A percentile compares a stretch with the other conserved stretches of the same genome.
These are phyloP conservation scores for Spilogale gracilis DNA, from an alignment of 2,113 vertebrate species.

Conservation along the genomic window DNA sequence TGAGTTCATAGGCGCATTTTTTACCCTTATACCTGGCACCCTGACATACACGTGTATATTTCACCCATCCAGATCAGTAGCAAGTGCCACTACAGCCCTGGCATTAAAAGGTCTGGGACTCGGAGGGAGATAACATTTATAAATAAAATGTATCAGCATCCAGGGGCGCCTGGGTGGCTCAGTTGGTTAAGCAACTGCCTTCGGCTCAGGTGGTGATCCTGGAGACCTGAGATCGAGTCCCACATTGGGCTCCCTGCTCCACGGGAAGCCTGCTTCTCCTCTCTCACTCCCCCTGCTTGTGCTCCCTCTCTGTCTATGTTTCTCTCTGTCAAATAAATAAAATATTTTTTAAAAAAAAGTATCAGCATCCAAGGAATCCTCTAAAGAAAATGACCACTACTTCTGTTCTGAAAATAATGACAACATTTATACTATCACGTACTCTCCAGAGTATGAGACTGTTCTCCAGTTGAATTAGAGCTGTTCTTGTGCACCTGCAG, in stretches of 20 bases:
- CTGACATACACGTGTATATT: too few relatives aligned
- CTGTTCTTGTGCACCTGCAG: neutral
- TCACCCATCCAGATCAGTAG: neutral
- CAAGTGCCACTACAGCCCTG: neutral
- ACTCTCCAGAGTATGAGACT: neutral
- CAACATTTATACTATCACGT: neutral
- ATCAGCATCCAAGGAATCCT: neutral
- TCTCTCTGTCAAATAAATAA: too few relatives aligned
- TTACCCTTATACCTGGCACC: rapidly evolving
- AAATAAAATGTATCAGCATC: neutral
- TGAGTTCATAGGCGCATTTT: neutral
- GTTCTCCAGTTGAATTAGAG: neutral
- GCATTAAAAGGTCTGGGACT: neutral
- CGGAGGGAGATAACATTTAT: neutral
- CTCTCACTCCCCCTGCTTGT: too few relatives aligned
- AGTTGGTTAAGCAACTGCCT: too few relatives aligned
- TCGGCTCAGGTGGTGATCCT: too few relatives aligned
- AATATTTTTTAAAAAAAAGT: neutral
- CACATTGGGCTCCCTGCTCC: too few relatives aligned
- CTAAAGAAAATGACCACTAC: neutral
- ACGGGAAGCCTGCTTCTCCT: too few relatives aligned
- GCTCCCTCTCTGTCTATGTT: too few relatives aligned
- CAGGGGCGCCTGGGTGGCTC: neutral
- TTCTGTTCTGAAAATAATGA: neutral
- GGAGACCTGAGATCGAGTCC: too few relatives aligned